phyloP scores from a whole-genome alignment of 2,113 vertebrate genomes.

The Poeciliopsis occidentalis region DNA sequence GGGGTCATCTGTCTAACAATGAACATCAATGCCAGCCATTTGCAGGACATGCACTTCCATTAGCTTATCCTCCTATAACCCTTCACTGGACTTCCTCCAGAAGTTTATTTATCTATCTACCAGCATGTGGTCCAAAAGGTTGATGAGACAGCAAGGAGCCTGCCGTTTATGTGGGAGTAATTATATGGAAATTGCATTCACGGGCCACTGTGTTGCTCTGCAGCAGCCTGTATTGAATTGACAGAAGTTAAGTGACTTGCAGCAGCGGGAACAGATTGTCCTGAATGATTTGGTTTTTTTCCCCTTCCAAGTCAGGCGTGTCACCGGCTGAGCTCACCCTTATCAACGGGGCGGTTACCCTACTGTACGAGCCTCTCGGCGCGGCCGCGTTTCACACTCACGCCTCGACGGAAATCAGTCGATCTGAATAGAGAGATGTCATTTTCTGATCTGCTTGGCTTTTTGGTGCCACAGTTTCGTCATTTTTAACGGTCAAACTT shows the following conservation, averaged over 20 bases:
- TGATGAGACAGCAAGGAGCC: conserved; percentile 53
- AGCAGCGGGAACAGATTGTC: conserved; percentile 66
- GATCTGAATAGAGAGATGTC: conserved; percentile 73
- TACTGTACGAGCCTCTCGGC: conserved; percentile 45
- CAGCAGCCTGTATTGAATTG: conserved; percentile 47
- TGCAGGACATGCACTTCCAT: conserved; percentile 44
- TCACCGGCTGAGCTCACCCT: conserved; percentile 44
- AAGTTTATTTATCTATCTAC: conserved; percentile 44
- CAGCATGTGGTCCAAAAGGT: conserved; percentile 49
- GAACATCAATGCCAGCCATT: conserved; percentile 27
- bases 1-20: conserved; percentile 38
- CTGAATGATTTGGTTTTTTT: conserved; percentile 65
- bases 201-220: conserved; percentile 36
- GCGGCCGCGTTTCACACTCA: conserved; percentile 24
- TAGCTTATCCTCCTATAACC: conserved; percentile 48
- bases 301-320: conserved; percentile 41
- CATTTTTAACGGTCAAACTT: conserved; percentile 13
- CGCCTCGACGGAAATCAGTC: conserved; percentile 56
- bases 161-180: conserved; percentile 58
- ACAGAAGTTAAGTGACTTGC: conserved; percentile 55
- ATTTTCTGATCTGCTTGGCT: conserved; percentile 70
- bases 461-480: conserved; percentile 31
- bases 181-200: conserved; percentile 73
- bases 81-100: conserved; percentile 17
- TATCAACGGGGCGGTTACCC: conserved; percentile 61